Evolutionary conservation across 2,113 vertebrate genomes (phyloP), one percentile per base, ranked within the genome.

Genomic region (Maccullochella peelii): DNA sequence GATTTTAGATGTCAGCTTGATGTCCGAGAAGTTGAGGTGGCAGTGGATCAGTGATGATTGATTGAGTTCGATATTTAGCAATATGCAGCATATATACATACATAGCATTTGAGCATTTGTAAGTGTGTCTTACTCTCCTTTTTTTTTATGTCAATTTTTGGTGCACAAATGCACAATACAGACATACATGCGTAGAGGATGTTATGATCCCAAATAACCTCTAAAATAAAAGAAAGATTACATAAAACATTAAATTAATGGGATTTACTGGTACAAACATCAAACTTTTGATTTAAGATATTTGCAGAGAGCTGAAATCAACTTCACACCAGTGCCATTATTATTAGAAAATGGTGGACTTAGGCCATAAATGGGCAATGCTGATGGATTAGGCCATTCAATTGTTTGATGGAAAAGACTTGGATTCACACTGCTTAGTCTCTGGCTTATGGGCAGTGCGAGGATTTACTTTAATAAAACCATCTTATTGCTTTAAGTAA

Each of bases 401-500:
- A 23, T 27, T 61, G 55, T 86, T 65, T 77, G 40, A 80, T 59
- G 14, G 66, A 69, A 73, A 80, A 66, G 71, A 20, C 61, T 70
- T 27, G 1, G 77, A 69, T 71, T 85, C 47, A 49, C 86, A 69
- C 54, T 9, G 47, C 61, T 74, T 59, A 52, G 52, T 65, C 62
- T 55, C 33, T 68, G 12, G 33, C 73, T 73, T 42, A 40, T 42
- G 27, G 54, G 23, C 59, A 77, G 18, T 30, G 70, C n/a, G 3
- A 25, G 63, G 83, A 82, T 85, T 87, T 84, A 84, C 72, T 85
- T 78, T 63, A 82, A 77, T 86, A 88, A 80, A 62, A 78, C 7
- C 1, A 70, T 72, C 44, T 87, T 65, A 87, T 69, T 83, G 73
- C 77, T 82, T 81, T 71, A 66, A 62, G 77, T 71, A 25, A 77